Evolutionary conservation across 2,888 invertebrate genomes (phyloP).

Genomic region (Hypsopygia costalis): DNA sequence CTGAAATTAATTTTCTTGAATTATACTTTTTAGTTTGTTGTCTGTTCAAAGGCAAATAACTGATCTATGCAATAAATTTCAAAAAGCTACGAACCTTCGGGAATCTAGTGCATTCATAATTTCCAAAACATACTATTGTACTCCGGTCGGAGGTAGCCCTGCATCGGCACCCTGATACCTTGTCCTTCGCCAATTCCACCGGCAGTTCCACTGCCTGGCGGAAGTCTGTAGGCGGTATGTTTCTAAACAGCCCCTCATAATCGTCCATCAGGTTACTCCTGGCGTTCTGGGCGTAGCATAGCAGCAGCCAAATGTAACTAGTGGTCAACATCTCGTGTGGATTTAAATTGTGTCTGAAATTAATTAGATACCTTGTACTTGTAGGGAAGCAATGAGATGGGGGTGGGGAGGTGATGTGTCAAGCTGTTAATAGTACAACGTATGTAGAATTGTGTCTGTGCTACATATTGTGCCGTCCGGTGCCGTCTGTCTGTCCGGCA

Average conservation of each 20-base stretch:
- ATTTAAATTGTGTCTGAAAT: no score
- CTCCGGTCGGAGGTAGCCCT: constrained; percentile 46
- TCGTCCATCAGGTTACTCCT: constrained; percentile 49
- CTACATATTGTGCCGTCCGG: no score
- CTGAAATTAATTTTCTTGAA: no score
- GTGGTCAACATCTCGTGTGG: constrained; percentile 38
- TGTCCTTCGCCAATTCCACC: constrained; percentile 50
- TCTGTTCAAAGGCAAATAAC: no score
- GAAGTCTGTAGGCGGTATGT: constrained; percentile 38
- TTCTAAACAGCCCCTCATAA: constrained; percentile 46
- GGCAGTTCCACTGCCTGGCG: constrained; percentile 45
- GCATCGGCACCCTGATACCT: constrained; percentile 72
- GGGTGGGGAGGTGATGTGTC: no score
- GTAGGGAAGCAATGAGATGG: no score
- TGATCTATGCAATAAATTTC: no score
- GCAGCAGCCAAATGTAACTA: constrained; percentile 57
- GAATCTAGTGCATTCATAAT: constrained; percentile 68
- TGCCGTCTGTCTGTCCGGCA: no score
- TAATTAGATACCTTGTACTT: no score
- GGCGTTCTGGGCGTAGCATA: constrained; percentile 57
- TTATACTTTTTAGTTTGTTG: no score
- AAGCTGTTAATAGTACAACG: no score
- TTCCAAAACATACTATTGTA: constrained; percentile 75
- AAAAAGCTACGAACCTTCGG: constrained; percentile 61
- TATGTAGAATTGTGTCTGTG: no score